Base-by-base conservation (phyloP, 1,140 invertebrate genomes). In the Danaus plexippus region DNA sequence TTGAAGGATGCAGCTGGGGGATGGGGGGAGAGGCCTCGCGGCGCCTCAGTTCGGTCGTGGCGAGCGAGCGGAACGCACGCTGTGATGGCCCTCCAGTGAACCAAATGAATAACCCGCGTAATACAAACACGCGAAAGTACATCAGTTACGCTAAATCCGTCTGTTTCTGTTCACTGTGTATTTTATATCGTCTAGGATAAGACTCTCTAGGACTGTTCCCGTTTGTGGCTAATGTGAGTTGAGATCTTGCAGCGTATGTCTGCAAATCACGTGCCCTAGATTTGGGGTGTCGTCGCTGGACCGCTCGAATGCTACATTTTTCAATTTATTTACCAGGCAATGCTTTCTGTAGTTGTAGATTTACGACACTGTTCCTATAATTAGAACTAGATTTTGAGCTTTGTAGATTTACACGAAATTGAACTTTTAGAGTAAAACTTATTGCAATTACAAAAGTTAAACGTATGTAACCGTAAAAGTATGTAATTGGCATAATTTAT, bases 171-270 rank as follows among this genome's bases (percentile, higher is more conserved):
- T 84, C 71, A 81, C 71, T 75, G 74, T 85, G 78, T 63, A 52
- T 54, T 61, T 61, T 59, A 48, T 53, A 58, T 54, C 63, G 12
- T 44, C 61, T 66, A 73, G 64, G 56, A 72, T 73, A 79, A 73
- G 67, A 80, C 72, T 71, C 52, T 68, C 61, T 77, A 61, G 77
- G 78, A 81, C 70, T 81, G 75, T 77, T 69, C 67, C 68, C 63
- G 77, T 77, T 73, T 71, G 80, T 77, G 77, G 69, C 70, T 72
- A 71, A 85, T 83, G 82, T 85, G 79, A 83, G 82, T 85, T 80
- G 61, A 77, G 55, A 70, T 68, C 61, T 69, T 63, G 69, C 74
- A 69, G 68, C 68, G 73, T 73, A 70, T 70, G 77, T 66, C 71
- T 74, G 71, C 65, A 58, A 71, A 71, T 74, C 77, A 81, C 81